Base-by-base conservation (phyloP, 1,140 invertebrate species). In the Aphelenchoides fujianensis region DNA sequence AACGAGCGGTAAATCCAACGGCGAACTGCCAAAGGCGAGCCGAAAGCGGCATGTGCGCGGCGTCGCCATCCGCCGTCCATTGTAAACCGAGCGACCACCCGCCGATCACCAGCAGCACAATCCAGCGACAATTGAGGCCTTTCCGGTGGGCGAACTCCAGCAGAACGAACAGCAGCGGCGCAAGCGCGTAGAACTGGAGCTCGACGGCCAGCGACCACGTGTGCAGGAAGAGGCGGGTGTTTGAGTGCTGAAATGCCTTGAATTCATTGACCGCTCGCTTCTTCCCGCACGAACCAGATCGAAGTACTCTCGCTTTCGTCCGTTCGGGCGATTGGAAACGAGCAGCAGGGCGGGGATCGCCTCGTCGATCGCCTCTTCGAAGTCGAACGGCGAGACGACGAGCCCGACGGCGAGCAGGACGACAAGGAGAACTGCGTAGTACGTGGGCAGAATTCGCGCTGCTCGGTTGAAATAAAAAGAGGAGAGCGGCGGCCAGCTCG, bases 161-260 rank as follows among this genome's bases (percentile, higher is more conserved):
- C 23, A 34, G 34, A 3, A 76, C 59, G 9, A 76, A 59, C 7
- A 74, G 19, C 31, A 82, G 35, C 16, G 79, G 79, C n/a, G 55
- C 69, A 3, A 81, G 12, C 27, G 81, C 35, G 68, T 78, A 78
- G 55, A 82, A 81, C 37, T 79, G 79, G n/a, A 79, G 67, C 52
- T 79, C 77, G 12, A 78, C 66, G 53, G 70, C 67, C 19, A 79
- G 54, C 16, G 79, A 79, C 77, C 77, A 79, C 34, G 70, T 74
- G 69, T 79, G 77, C 2, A 74, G 34, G 28, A 79, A 64, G 16
- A 73, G 75, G 1, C 48, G 30, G 55, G 36, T 74, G 2, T 68
- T 27, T 9, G 54, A 57, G 1, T 35, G 32, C n/a, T n/a, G n/a
- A n/a, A n/a, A n/a, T n/a, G n/a, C n/a, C n/a, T n/a, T n/a, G n/a